A percentile compares a stretch with the other conserved stretches of the same genome.
These are phyloP conservation scores for Aphidius ervi DNA, from an alignment of 1,140 invertebrate species.

Conservation along the genomic window DNA sequence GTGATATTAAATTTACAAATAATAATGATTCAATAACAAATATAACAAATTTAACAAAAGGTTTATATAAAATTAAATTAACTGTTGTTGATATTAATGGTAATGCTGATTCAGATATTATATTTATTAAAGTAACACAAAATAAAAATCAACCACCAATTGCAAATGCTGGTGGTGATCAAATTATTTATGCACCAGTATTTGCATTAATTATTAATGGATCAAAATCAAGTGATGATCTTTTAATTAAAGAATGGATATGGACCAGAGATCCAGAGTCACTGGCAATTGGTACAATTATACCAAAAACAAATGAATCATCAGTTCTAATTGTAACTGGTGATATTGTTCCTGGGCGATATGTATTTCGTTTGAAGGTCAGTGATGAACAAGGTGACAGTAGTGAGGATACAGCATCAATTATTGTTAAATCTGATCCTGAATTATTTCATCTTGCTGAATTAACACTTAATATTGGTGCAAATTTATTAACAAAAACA, in stretches of 20 bases:
- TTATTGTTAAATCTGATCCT: slow-evolving; percentile 80
- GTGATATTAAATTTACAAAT: slow-evolving; percentile 45
- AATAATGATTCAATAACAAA: slow-evolving; percentile 64
- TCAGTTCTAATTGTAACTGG: slow-evolving; percentile 73
- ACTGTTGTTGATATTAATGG: slow-evolving; percentile 81
- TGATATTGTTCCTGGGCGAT: slow-evolving; percentile 80
- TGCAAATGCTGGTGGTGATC: slow-evolving; percentile 83
- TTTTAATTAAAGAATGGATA: slow-evolving; percentile 76
- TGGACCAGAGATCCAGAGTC: slow-evolving; percentile 81
- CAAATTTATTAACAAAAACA: slow-evolving; percentile 68
- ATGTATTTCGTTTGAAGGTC: slow-evolving; percentile 84
- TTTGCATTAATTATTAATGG: slow-evolving; percentile 80
- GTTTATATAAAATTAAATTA: slow-evolving; percentile 78
- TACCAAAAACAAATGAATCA: slow-evolving; percentile 68
- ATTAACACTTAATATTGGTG: slow-evolving; percentile 70
- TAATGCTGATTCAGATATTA: slow-evolving; percentile 69
- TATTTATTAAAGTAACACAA: slow-evolving; percentile 81
- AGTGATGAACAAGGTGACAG: slow-evolving; percentile 83
- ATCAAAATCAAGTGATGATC: slow-evolving; percentile 80
- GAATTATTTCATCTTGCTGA: slow-evolving; percentile 74
- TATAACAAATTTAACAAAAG: slow-evolving; percentile 76
- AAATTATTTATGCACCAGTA: slow-evolving; percentile 70
- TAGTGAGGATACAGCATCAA: slow-evolving; percentile 74
- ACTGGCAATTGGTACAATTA: slow-evolving; percentile 77
- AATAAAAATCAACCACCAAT: slow-evolving; percentile 85